Percentiles rank a stretch among this genome's conserved stretches.
phyloP scores from a whole-genome alignment of 2,888 invertebrate species.

The Drosophila emarginata region DNA sequence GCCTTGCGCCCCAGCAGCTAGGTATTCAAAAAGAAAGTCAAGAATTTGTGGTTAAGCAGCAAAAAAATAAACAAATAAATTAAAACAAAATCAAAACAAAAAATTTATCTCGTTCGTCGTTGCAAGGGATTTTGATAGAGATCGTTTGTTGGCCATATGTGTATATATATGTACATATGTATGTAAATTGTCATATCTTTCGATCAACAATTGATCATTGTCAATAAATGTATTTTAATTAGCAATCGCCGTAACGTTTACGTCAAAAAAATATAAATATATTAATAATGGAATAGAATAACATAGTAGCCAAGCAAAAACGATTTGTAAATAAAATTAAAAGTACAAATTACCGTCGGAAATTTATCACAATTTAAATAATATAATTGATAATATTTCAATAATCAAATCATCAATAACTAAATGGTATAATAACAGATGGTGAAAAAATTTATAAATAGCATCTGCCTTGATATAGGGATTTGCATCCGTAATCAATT shows the following conservation, averaged over 20 bases:
- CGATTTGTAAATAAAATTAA: neutral
- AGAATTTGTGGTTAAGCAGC: constrained; percentile 12
- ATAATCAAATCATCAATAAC: neutral
- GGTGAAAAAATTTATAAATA: no score
- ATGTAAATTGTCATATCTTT: neutral
- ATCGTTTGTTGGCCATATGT: neutral
- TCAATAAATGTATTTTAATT: neutral
- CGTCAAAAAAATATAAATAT: neutral
- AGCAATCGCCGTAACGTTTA: neutral
- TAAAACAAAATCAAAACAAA: neutral
- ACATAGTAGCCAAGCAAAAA: neutral
- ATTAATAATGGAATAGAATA: neutral
- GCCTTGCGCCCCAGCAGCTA: neutral
- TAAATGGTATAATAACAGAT: neutral
- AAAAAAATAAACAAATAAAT: neutral
- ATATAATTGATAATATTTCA: neutral
- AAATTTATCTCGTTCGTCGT: neutral
- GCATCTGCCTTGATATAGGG: no score
- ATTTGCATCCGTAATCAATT: no score
- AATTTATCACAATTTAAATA: constrained; percentile 12
- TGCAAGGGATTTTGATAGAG: neutral
- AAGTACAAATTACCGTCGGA: constrained; percentile 14
- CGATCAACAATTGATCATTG: neutral
- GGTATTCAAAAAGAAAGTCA: constrained; percentile 8
- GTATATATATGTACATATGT: no score